Base-by-base conservation (phyloP, 2,888 invertebrate genomes). In the Copidosoma aretas region DNA sequence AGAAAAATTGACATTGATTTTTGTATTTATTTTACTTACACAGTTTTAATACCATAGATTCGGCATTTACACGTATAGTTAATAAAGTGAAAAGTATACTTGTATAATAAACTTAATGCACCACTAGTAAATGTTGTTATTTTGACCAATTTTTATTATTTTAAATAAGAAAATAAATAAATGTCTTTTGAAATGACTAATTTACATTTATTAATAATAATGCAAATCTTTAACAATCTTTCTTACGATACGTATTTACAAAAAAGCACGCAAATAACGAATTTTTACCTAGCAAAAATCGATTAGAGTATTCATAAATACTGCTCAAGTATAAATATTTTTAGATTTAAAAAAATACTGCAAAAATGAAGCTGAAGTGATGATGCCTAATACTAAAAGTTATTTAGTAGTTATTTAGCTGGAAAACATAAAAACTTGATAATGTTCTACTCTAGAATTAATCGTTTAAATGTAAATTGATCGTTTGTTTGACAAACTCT, bases 401-500 rank as follows among this genome's bases (percentile, higher is more conserved):
- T 22, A 57, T 25, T 19, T 52, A n/a, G 56, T 24, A 43, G 21
- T n/a, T n/a, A n/a, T n/a, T n/a, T 14, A n/a, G 32, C 14, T 15
- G 15, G n/a, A 52, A 60, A 63, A 49, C 17, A 53, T 32, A 52
- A 56, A 64, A 63, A 49, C 32, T 49, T 57, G 51, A 56, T 32
- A 52, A 58, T 39, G 63, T 67, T 60, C 51, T 39, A 24, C n/a
- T 64, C 32, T 32, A 46, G 3, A 46, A 46, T 46, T 17, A 46
- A 8, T 46, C 43, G 43, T 46, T 12, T 66, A 78, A 60, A 60
- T 83, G 80, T 64, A 83, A 73, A 78, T 85, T 82, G 39, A 87
- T 73, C 10, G 81, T 76, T 73, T 89, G 82, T 65, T 78, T 81
- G 76, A 87, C 88, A 78, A 89, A 91, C 75, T 90, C 88, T 73